Conservation (phyloP, 2,888 invertebrate genomes). For the Ceriagrion tenellum region DNA sequence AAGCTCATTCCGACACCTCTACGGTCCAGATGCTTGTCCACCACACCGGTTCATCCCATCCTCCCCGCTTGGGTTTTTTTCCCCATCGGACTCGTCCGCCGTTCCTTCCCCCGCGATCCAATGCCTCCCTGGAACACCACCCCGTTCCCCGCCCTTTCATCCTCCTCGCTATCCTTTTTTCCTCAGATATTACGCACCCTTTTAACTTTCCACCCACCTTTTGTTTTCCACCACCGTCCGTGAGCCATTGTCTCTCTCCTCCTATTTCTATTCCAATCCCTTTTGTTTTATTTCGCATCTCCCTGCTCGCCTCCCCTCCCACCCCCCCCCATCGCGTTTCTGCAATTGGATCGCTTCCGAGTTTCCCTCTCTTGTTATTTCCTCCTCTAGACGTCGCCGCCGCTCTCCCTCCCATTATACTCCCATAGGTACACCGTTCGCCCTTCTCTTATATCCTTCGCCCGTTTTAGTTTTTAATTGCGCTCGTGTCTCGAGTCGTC, state of each 20-base stretch:
- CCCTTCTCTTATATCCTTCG: too few relatives aligned
- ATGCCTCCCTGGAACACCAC: background rate
- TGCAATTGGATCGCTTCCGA: slow-evolving; percentile 5
- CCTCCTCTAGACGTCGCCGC: background rate
- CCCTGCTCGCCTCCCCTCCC: too few relatives aligned
- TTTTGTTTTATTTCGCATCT: background rate
- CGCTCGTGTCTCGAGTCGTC: background rate
- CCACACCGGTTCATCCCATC: background rate
- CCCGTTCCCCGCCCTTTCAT: background rate
- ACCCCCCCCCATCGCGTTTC: background rate
- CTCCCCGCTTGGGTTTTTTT: background rate
- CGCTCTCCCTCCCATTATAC: background rate
- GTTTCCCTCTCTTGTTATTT: background rate
- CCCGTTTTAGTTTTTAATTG: background rate
- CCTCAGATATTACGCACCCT: background rate
- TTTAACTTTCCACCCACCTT: background rate
- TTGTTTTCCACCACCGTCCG: background rate
- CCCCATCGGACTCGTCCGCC: background rate
- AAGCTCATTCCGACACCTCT: slow-evolving; percentile 60
- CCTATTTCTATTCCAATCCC: background rate
- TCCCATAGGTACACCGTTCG: too few relatives aligned
- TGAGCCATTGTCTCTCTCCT: background rate
- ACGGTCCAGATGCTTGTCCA: slow-evolving; percentile 48
- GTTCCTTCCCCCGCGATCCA: background rate
- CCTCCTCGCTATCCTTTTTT: background rate